These are phyloP conservation scores for Malurus melanocephalus DNA, from an alignment of 2,113 vertebrate genomes.

Conservation along the genomic window DNA sequence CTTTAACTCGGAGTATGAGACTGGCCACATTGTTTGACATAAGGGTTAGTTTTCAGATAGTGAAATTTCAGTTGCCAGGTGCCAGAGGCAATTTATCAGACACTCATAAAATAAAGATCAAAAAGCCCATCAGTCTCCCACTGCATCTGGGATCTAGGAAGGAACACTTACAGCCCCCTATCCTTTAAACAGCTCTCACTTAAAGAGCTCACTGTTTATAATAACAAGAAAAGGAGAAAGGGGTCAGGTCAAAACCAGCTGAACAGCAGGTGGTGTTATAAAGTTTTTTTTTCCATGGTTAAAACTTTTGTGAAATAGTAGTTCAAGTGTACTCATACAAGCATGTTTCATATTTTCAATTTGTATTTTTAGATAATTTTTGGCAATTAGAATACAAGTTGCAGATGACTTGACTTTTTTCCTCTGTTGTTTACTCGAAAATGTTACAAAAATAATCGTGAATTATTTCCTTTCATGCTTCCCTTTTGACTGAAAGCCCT, in stretches of 20 bases:
- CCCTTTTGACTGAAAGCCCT: slow-evolving; percentile 31
- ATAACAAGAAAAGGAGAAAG: slow-evolving; percentile 83
- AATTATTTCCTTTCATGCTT: slow-evolving; percentile 29
- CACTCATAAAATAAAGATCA: slow-evolving; percentile 83
- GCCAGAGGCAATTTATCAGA: slow-evolving; percentile 80
- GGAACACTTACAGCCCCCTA: slow-evolving; percentile 73
- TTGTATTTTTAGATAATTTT: slow-evolving; percentile 53
- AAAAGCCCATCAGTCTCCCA: slow-evolving; percentile 74
- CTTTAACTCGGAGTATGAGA: slow-evolving; percentile 55
- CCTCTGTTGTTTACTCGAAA: slow-evolving; percentile 10
- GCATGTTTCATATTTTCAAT: slow-evolving; percentile 41
- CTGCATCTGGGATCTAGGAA: slow-evolving; percentile 81
- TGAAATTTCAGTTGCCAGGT: slow-evolving; percentile 83
- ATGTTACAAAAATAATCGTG: slow-evolving; percentile 36
- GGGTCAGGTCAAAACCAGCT: slow-evolving; percentile 80
- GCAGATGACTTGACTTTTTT: slow-evolving; percentile 27
- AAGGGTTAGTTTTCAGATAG: slow-evolving; percentile 78
- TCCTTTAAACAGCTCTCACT: slow-evolving; percentile 84
- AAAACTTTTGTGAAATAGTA: slow-evolving; percentile 61
- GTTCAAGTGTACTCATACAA: slow-evolving; percentile 19
- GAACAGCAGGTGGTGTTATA: slow-evolving; percentile 82
- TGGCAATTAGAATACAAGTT: slow-evolving; percentile 19
- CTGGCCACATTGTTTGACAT: slow-evolving; percentile 78
- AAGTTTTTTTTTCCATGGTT: slow-evolving; percentile 45
- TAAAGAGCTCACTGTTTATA: slow-evolving; percentile 89